A percentile compares a stretch with the other conserved stretches of the same genome.
phyloP scores from a whole-genome alignment of 1,140 invertebrate genomes.

The Drosophila lacertosa region DNA sequence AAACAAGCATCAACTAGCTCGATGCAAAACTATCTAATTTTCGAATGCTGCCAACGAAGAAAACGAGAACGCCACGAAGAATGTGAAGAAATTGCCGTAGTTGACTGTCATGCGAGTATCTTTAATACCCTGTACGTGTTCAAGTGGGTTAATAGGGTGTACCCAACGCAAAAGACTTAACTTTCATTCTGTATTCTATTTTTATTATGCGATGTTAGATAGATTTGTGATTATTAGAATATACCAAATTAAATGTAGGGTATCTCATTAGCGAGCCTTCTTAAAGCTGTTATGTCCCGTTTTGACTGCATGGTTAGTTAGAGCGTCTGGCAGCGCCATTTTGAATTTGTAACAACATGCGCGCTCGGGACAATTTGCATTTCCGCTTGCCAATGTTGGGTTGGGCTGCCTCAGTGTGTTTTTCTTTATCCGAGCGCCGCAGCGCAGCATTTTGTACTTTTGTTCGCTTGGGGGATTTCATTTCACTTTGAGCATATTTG shows the following conservation, averaged over 20 bases:
- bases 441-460: conserved; percentile 46
- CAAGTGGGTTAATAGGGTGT: background rate
- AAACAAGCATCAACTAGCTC: conserved; percentile 11
- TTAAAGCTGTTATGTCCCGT: conserved; percentile 4
- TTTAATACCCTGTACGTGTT: conserved; percentile 3
- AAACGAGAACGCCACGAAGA: conserved; percentile 9
- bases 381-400: conserved; percentile 76
- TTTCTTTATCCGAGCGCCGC: conserved; percentile 8
- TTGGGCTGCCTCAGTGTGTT: conserved; percentile 21
- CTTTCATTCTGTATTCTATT: no score
- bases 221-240: no score
- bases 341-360: conserved; percentile 80
- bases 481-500: conserved; percentile 61
- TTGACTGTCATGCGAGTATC: conserved; percentile 16
- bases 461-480: conserved; percentile 53
- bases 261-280: background rate
- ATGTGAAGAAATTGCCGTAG: conserved; percentile 14
- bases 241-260: no score
- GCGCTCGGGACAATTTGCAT: conserved; percentile 75
- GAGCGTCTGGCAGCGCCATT: conserved; percentile 60
- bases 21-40: conserved; percentile 21
- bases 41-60: conserved; percentile 13
- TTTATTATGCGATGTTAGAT: no score
- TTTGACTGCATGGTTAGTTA: conserved; percentile 68
- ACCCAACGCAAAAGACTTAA: background rate